A percentile compares a stretch with the other conserved stretches of the same genome.
Conservation (phyloP, 23 tunicate species). For the Trididemnum nubilum region DNA sequence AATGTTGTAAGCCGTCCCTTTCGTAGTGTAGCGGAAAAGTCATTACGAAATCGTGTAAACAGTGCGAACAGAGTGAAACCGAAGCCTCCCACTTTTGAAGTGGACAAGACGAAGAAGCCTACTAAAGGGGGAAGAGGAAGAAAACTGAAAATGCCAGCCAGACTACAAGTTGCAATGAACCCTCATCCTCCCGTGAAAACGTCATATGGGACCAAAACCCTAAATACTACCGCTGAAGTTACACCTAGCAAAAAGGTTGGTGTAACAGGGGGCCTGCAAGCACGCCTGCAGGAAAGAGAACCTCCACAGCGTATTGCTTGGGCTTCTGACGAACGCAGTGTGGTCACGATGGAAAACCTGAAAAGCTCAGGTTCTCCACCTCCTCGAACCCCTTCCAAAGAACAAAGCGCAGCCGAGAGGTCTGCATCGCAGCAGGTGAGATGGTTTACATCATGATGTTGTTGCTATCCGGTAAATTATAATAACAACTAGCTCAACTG, state of each 20-base stretch:
- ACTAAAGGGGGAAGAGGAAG: constrained; percentile 45
- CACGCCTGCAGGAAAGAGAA: neutral
- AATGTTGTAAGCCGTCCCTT: neutral
- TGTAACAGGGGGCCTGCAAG: neutral
- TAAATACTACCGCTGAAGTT: too few species aligned
- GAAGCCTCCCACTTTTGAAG: neutral
- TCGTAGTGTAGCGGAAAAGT: neutral
- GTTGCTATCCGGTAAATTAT: too few species aligned
- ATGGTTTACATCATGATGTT: too few species aligned
- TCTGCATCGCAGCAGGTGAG: too few species aligned
- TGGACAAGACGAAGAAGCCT: neutral
- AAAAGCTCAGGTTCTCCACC: constrained; percentile 57
- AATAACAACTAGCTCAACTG: too few species aligned
- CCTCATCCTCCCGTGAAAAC: constrained; percentile 63
- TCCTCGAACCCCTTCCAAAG: neutral
- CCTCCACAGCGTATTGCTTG: constrained; percentile 48
- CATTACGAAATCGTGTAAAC: neutral
- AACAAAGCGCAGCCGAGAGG: neutral
- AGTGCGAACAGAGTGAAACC: constrained; percentile 5
- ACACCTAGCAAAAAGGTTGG: neutral
- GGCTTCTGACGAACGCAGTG: constrained; percentile 30
- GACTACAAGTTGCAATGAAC: constrained; percentile 34
- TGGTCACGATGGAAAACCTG: constrained; percentile 74
- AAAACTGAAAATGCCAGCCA: constrained; percentile 47
- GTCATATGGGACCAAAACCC: neutral